Evolutionary conservation across 2,113 vertebrate genomes (phyloP), one percentile per base, ranked within the genome.

Genomic region (Brienomyrus brachyistius): DNA sequence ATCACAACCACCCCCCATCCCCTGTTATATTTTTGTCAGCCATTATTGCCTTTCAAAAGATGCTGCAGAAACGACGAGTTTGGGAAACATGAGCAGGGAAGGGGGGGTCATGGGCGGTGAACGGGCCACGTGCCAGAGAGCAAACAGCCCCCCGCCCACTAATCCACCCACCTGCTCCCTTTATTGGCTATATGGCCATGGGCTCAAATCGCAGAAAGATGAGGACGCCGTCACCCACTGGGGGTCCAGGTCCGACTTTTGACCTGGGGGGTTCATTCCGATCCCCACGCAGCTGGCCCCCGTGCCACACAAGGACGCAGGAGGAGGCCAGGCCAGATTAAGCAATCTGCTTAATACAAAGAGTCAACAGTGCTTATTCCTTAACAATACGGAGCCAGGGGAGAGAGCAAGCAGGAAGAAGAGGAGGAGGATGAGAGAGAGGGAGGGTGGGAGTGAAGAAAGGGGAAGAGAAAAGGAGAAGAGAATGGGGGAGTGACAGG

Each of bases 311-410:
- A 15, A 15, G 10, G 31, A n/a, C 31, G 4, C 0, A 0, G 9
- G 45, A 10, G 48, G 48, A 8, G 47, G 84, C 23, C 3, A 0
- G 62, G 27, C 27, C 62, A 31, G 62, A 70, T 70, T 70, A 70
- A 27, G 62, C 62, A 13, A 31, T 70, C 62, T 31, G 62, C 93
- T 95, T 94, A 94, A 91, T 90, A 91, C 90, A 94, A 91, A 89
- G 90, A 91, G 92, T 90, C 93, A 94, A 94, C 93, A 94, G 92
- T 94, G 92, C 90, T 87, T 92, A 88, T 91, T 90, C 66, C 88
- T 91, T 93, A 93, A 92, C 93, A 94, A 92, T 62, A 21, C 13
- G 70, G 48, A 70, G 23, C 27, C 4, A 93, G 91, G 90, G 89
- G 92, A 50, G 91, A 92, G 90, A 92, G 86, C n/a, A 83, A 84